Evolutionary conservation across 2,888 invertebrate genomes (phyloP), one percentile per base, ranked within the genome.

Genomic region (Phengaris alcon): DNA sequence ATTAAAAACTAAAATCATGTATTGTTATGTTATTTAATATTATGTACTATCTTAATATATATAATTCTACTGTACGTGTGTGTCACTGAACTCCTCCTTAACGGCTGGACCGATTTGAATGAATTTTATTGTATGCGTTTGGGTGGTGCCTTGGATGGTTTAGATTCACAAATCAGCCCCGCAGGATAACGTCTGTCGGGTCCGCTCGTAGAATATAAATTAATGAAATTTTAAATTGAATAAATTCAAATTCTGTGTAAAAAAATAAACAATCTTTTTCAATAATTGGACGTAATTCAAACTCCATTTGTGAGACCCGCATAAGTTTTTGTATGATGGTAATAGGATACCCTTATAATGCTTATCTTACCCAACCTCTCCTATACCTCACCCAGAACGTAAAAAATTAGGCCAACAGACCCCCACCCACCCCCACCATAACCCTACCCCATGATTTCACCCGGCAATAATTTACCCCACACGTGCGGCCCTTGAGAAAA

Each of bases 401-500:
- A 87, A 90, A 91, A 91, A 91, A 91, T 91, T 90, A 90, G 92
- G 91, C 84, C 90, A 90, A 80, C 84, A 84, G 86, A n/a, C 22
- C 22, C 22, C 22, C 22, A 22, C 22, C 0, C 22, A 22, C 82
- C 79, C 78, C 76, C 79, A 72, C 78, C 77, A 74, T 77, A 46
- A 68, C 68, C 68, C 68, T 35, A 22, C 77, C 81, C 82, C 82
- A 77, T 78, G 79, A 78, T 75, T 80, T 73, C 79, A 79, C 80
- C 83, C 85, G 82, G 78, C 84, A 85, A 87, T 87, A 88, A 87
- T 84, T 86, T 86, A 85, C 83, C 87, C 85, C 81, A 82, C 85
- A 85, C 84, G 84, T 83, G 83, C 82, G 87, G 85, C 92, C 91
- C 91, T 93, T 92, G 92, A 93, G 93, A 91, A 93, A 93, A 92